Base-by-base conservation (phyloP, 2,113 vertebrate species). In the Thymallus thymallus region DNA sequence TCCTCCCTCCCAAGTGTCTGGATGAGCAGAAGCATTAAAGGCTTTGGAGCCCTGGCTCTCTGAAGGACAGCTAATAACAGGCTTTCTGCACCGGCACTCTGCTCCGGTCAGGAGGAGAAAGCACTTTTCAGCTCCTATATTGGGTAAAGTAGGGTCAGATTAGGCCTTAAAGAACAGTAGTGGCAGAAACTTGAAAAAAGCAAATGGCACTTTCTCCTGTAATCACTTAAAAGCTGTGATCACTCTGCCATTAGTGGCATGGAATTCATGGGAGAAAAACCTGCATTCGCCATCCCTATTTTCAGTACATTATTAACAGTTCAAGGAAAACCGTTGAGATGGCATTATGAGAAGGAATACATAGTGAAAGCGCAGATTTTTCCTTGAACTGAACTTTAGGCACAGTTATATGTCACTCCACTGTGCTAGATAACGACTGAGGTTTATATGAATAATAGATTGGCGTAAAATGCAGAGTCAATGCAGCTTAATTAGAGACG, bases 371-470 rank as follows among this genome's bases (percentile, higher is more conserved):
- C 12, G 6, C 16, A 1, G 16, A 4, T 51, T 51, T 51, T 30
- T 29, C 24, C 13, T n/a, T 18, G 30, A 45, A 51, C 20, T 75
- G 41, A 32, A 24, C 30, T 41, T 62, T 4, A 14, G 20, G n/a
- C 20, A 14, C n/a, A 20, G 20, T 41, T 41, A 12, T 23, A 32
- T 32, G 24, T 82, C 66, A 75, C 46, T 24, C 13, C 61, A 66
- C 35, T 71, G 46, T 48, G 65, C 0, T 55, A 74, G 41, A 46
- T 55, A 77, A 83, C 3, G 32, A 35, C 66, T 51, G 6, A 82
- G 75, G 32, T 76, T 32, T n/a, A 60, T 46, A 83, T 82, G 65
- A 83, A 80, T 83, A 80, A 84, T 72, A 78, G 46, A 78, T 65
- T 32, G 10, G 20, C 5, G 10, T 69, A 68, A 61, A 74, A 74